Conservation (phyloP, 2,888 invertebrate species). For the Bugulina stolonifera region DNA sequence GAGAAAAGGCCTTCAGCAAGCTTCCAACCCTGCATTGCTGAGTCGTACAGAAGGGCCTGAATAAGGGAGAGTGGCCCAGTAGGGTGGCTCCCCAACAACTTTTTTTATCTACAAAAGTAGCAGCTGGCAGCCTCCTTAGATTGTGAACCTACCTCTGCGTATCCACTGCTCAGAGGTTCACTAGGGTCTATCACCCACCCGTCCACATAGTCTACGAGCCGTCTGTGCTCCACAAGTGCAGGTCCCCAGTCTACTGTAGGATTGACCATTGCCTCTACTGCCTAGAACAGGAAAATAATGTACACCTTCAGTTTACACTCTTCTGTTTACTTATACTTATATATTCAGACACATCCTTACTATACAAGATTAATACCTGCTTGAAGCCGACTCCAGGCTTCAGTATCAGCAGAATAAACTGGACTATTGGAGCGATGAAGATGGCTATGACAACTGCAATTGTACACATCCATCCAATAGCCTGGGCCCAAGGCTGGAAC, state of each 20-base stretch:
- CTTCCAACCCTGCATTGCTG: too few species aligned
- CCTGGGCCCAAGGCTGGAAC: conserved; percentile 45
- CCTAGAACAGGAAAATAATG: conserved; percentile 31
- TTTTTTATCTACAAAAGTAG: too few species aligned
- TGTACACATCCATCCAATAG: conserved; percentile 48
- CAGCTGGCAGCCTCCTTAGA: too few species aligned
- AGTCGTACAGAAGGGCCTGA: too few species aligned
- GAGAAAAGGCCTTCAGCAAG: too few species aligned
- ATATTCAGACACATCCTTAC: neutral
- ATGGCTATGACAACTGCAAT: conserved; percentile 40
- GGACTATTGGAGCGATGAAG: conserved; percentile 35
- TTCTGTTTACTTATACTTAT: too few species aligned
- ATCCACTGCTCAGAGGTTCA: neutral
- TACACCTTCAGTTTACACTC: too few species aligned
- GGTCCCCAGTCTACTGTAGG: conserved; percentile 47
- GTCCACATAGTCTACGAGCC: conserved; percentile 36
- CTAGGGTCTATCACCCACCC: conserved; percentile 38
- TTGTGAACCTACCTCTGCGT: neutral
- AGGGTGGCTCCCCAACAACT: too few species aligned
- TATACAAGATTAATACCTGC: neutral
- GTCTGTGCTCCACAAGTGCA: conserved; percentile 41
- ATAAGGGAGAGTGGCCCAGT: too few species aligned
- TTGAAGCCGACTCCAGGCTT: neutral
- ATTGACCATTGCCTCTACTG: conserved; percentile 32
- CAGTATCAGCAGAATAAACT: conserved; percentile 30